Evolutionary conservation across 2,888 invertebrate species (phyloP), one percentile per base, ranked within the genome.

Genomic region (Epinotia demarniana): DNA sequence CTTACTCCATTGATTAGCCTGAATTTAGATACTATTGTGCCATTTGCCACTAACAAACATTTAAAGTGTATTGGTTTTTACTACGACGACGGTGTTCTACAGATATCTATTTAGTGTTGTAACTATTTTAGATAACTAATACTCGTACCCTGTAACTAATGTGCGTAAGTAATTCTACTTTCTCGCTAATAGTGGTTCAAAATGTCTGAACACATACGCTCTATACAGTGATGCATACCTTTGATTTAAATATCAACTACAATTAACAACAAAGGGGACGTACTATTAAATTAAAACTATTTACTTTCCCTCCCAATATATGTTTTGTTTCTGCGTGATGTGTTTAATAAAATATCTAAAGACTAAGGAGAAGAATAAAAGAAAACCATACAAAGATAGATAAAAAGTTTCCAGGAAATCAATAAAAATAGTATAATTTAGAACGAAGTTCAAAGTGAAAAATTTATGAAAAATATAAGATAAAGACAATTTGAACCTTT

Each of bases 11-110:
- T 27, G 16, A 27, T 2, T 33, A 62, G 62, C 23, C 55, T n/a
- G 19, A 58, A 46, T 16, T 16, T 49, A 23, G n/a, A n/a, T 67
- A 19, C 53, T 9, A 60, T 73, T 61, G 57, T 33, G 13, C 18
- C 57, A 63, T 16, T 68, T 64, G 27, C 18, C 64, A 57, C 3
- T n/a, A 23, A 58, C 46, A 72, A 58, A 27, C 43, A 49, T 58
- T 16, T 9, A 33, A 27, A 33, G 43, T 39, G 23, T 58, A 39
- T 33, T 68, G 55, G 23, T 58, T 63, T 58, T 39, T 13, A 53
- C 58, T 69, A 75, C 63, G 18, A n/a, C 11, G 49, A 69, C 46
- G 69, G 63, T 74, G 66, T 49, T 66, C 16, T 61, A 60, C 23
- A 9, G 9, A 39, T 39, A 33, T 61, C 19, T 73, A 73, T 33